A percentile compares a stretch with the other conserved stretches of the same genome.
Conservation (phyloP, 2,888 invertebrate species). For the Augiades crinisus region DNA sequence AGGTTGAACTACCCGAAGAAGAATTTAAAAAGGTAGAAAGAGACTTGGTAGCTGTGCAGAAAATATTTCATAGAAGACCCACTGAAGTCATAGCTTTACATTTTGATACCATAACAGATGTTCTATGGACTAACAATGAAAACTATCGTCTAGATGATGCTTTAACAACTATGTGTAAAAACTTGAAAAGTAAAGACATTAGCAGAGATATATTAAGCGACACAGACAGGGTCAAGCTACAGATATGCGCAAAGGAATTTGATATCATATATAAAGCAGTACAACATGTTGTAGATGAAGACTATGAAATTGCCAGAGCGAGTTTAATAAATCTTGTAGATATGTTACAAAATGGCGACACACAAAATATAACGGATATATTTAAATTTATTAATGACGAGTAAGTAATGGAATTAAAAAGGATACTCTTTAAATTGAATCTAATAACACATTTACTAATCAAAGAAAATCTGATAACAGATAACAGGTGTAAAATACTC, state of each 20-base stretch:
- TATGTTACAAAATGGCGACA: constrained; percentile 38
- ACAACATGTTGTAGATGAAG: constrained; percentile 41
- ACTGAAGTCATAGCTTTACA: constrained; percentile 55
- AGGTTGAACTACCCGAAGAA: constrained; percentile 37
- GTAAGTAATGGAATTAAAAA: constrained; percentile 46
- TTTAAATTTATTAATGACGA: constrained; percentile 50
- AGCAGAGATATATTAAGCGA: constrained; percentile 52
- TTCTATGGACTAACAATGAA: constrained; percentile 48
- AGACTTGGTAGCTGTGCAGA: constrained; percentile 49
- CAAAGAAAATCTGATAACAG: no score
- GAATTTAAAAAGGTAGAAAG: constrained; percentile 41
- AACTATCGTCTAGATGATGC: constrained; percentile 49
- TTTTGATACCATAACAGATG: constrained; percentile 62
- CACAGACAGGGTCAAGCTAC: constrained; percentile 47
- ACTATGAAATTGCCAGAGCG: constrained; percentile 42
- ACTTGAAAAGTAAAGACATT: constrained; percentile 47
- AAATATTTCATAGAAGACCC: constrained; percentile 56
- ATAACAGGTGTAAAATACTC: no score
- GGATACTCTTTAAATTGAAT: no score
- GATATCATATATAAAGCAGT: constrained; percentile 47
- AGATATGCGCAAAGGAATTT: constrained; percentile 60
- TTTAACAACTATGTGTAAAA: constrained; percentile 47
- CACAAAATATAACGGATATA: constrained; percentile 42
- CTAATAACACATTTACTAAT: no score
- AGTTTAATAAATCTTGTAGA: constrained; percentile 50